phyloP scores from a whole-genome alignment of 2,113 vertebrate species.

The Copsychus sechellarum region DNA sequence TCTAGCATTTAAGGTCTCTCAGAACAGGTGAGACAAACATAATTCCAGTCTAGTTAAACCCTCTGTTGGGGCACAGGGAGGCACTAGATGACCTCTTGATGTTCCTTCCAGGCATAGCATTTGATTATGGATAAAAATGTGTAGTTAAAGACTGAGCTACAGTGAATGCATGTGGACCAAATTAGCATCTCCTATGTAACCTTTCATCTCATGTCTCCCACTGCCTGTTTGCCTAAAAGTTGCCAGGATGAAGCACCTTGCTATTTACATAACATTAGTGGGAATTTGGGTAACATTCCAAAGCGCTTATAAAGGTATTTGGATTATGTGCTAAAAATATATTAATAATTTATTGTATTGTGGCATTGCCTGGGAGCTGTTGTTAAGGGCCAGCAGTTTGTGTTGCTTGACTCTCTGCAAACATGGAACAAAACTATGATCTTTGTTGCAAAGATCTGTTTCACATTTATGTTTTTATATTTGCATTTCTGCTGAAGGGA shows the following conservation, averaged over 20 bases:
- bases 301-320: not conserved
- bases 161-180: not conserved
- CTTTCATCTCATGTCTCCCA: not conserved
- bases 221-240: not conserved
- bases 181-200: not conserved
- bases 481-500: not conserved
- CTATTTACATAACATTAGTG: not conserved
- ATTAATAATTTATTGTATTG: not conserved
- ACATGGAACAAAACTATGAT: not conserved
- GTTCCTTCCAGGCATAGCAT: not conserved
- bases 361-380: not conserved
- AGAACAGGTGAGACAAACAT: conserved; percentile 35
- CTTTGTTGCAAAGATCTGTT: not conserved
- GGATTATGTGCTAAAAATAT: not conserved
- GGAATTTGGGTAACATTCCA: not conserved
- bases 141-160: not conserved
- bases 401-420: not conserved
- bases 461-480: not conserved
- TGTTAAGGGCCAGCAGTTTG: not conserved
- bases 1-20: not conserved
- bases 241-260: not conserved
- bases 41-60: not conserved
- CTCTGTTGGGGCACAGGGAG: not conserved
- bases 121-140: not conserved
- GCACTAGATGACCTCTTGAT: conserved; percentile 4